Evolutionary conservation across 2,888 invertebrate genomes (phyloP).

Genomic region (Morinoia aosen): DNA sequence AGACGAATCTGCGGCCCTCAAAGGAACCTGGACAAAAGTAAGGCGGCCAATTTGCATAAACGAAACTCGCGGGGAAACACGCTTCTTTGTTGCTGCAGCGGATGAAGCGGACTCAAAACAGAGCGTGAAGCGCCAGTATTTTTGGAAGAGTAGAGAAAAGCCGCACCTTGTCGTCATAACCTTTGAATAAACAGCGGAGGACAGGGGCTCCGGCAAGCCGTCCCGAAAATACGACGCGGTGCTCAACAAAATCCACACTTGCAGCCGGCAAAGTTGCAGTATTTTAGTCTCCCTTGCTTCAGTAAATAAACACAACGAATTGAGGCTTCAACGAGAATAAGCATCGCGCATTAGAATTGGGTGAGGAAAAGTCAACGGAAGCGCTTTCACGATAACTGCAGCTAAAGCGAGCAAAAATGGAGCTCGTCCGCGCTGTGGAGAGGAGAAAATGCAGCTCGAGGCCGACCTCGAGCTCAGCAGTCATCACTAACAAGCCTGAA

Average conservation of each 20-base stretch:
- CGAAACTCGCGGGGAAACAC: slow-evolving; percentile 19
- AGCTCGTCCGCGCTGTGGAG: background rate
- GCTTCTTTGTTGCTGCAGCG: slow-evolving; percentile 27
- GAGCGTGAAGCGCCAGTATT: slow-evolving; percentile 14
- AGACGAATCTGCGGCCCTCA: slow-evolving; percentile 15
- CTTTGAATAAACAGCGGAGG: slow-evolving; percentile 30
- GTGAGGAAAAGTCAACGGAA: background rate
- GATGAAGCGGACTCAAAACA: slow-evolving; percentile 28
- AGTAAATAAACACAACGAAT: background rate
- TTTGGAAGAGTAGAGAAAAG: slow-evolving; percentile 20
- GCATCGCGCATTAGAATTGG: background rate
- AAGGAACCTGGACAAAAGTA: slow-evolving; percentile 3
- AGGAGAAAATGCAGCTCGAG: background rate
- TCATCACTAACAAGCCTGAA: slow-evolving; percentile 45
- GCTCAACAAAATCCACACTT: slow-evolving; percentile 15
- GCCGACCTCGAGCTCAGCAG: background rate
- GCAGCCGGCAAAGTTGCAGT: background rate
- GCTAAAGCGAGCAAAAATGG: background rate
- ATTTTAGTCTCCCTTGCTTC: background rate
- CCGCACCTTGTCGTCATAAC: slow-evolving; percentile 39
- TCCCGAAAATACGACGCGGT: background rate
- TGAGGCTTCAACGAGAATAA: background rate
- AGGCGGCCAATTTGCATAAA: slow-evolving; percentile 34
- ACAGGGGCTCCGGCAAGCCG: background rate
- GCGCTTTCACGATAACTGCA: background rate